Percentiles rank a stretch among this genome's conserved stretches.
These are phyloP conservation scores for Caradrina kadenii DNA, from an alignment of 2,888 invertebrate genomes.

Conservation along the genomic window DNA sequence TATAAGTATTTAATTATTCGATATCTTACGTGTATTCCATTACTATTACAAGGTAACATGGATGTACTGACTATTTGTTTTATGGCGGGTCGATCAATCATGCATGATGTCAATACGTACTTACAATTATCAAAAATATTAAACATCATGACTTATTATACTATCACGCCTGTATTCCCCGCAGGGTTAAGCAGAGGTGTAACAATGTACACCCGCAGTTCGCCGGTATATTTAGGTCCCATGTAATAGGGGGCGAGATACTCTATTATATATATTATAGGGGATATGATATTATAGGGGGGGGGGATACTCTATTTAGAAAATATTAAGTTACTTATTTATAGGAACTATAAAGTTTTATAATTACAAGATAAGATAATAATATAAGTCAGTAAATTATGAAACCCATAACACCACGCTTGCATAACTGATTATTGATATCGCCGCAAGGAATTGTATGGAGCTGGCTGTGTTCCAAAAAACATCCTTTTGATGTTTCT, in stretches of 20 bases:
- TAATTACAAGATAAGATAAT: slow-evolving; percentile 22
- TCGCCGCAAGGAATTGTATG: not conserved
- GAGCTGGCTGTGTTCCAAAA: not conserved
- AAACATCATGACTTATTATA: not conserved
- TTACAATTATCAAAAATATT: not conserved
- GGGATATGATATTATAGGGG: too few relatives aligned
- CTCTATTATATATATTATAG: too few relatives aligned
- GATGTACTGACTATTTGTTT: slow-evolving; percentile 11
- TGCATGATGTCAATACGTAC: slow-evolving; percentile 20
- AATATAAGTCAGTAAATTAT: slow-evolving; percentile 1
- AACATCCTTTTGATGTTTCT: not conserved
- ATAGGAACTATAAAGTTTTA: not conserved
- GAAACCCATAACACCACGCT: not conserved
- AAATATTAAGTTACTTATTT: slow-evolving; percentile 1
- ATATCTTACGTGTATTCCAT: slow-evolving; percentile 29
- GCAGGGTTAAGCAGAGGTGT: too few relatives aligned
- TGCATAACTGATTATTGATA: slow-evolving; percentile 6
- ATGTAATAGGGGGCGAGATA: too few relatives aligned
- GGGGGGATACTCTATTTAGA: not conserved
- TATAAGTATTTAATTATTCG: slow-evolving; percentile 15
- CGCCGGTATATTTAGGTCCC: too few relatives aligned
- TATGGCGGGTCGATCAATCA: slow-evolving; percentile 24
- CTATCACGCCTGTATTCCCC: too few relatives aligned
- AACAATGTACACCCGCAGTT: too few relatives aligned
- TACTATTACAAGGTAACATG: slow-evolving; percentile 35